Base-by-base conservation (phyloP, 2,888 invertebrate species). In the Melanophora roralis region DNA sequence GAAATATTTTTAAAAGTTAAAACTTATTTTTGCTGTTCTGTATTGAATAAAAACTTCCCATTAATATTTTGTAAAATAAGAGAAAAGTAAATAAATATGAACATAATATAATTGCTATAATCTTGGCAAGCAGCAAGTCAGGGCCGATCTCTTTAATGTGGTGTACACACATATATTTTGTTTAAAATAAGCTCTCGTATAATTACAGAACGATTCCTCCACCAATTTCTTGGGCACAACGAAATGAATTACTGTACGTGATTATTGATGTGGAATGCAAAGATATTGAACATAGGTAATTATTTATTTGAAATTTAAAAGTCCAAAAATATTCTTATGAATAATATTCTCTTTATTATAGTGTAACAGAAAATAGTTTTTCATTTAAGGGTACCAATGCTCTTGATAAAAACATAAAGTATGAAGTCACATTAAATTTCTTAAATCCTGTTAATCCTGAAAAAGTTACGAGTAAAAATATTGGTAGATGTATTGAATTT, bases 201-300 rank as follows among this genome's bases (percentile, higher is more conserved):
- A n/a, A 67, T 82, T 83, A 59, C 83, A 89, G 88, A 73, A 81
- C 86, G 72, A 85, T 89, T 85, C 95, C 95, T 86, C 97, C 98
- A 81, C 93, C 95, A 82, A 95, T 98, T 84, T 93, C 95, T 91
- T 98, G 98, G 98, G 98, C 98, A 73, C 98, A 98, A 90, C 93
- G 97, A 86, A 94, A 93, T 85, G 93, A 94, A 86, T 91, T 95
- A 85, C 90, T 98, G 82, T 96, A 94, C 88, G 92, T 99, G 85
- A 98, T 97, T 83, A 94, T 98, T 89, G 96, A 95, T 91, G 92
- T 98, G 86, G 98, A 97, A 92, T 95, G 95, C 88, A 96, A 95
- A 91, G 93, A 95, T 86, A 96, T 97, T 67, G 92, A 92, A 84
- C 93, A 98, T 85, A 95, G 93, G 91, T 92, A 93, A 87, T 93